phyloP scores from a whole-genome alignment of 2,888 invertebrate species.

The Yponomeuta evonymella region DNA sequence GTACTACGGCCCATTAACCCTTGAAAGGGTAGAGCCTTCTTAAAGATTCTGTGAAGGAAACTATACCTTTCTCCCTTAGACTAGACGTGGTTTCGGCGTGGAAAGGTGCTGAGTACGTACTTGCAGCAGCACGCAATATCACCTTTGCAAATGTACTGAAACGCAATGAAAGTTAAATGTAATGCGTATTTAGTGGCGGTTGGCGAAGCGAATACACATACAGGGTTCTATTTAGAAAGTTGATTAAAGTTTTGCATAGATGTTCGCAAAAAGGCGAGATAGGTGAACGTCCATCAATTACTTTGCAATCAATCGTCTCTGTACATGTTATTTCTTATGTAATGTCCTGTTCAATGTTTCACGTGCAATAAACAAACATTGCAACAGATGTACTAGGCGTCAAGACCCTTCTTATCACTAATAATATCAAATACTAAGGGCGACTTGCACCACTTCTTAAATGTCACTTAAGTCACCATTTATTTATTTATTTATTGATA shows the following conservation, averaged over 20 bases:
- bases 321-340: too few relatives aligned
- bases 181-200: slow-evolving; percentile 1
- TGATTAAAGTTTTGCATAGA: not conserved
- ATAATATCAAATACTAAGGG: too few relatives aligned
- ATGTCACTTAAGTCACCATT: too few relatives aligned
- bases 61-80: not conserved
- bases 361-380: too few relatives aligned
- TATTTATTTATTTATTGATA: too few relatives aligned
- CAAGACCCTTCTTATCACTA: too few relatives aligned
- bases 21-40: slow-evolving; percentile 11
- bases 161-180: slow-evolving; percentile 13
- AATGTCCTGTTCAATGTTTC: too few relatives aligned
- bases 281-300: too few relatives aligned
- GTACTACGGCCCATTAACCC: slow-evolving; percentile 13
- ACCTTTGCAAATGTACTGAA: slow-evolving; percentile 14
- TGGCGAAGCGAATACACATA: not conserved
- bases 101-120: not conserved
- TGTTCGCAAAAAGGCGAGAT: too few relatives aligned
- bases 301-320: too few relatives aligned
- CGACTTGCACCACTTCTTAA: too few relatives aligned
- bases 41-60: not conserved
- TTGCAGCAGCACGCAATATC: not conserved
- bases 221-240: not conserved
- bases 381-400: too few relatives aligned
- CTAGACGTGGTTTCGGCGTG: not conserved